Conservation (phyloP, 2,113 vertebrate species). For the Caloenas nicobarica region DNA sequence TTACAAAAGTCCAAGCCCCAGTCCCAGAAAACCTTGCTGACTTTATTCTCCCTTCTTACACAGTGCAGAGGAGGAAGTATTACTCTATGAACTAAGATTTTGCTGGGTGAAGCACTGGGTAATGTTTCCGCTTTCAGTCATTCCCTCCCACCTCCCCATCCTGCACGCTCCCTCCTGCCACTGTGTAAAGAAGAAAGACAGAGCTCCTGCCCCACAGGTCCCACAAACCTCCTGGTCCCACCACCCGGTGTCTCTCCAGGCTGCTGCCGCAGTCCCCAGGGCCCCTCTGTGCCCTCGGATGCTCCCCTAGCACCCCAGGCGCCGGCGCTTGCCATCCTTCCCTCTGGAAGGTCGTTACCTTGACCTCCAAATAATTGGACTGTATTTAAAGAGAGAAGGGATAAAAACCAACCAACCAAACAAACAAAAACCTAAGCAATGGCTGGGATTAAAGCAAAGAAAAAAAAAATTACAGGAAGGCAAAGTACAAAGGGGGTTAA, state of each 20-base stretch:
- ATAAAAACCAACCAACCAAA: too few relatives aligned
- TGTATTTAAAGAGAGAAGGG: not conserved
- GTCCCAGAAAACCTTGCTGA: not conserved
- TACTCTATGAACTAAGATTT: not conserved
- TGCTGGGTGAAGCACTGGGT: not conserved
- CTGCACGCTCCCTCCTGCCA: rapidly evolving
- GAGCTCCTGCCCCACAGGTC: not conserved
- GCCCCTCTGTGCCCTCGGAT: rapidly evolving
- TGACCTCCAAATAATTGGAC: not conserved
- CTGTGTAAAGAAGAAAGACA: not conserved
- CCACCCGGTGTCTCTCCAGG: rapidly evolving
- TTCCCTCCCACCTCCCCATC: not conserved
- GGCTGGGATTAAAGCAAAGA: conserved; percentile 10
- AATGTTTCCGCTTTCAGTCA: not conserved
- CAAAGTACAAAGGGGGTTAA: conserved; percentile 30
- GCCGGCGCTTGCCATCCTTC: rapidly evolving
- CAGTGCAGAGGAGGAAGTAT: not conserved
- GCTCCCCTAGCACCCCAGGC: not conserved
- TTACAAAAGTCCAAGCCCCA: not conserved
- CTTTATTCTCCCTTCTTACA: not conserved
- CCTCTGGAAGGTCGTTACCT: not conserved
- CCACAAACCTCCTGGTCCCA: not conserved
- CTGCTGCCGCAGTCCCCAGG: not conserved
- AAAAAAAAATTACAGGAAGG: not conserved
- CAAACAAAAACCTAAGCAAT: not conserved